Evolutionary conservation across 1,140 invertebrate species (phyloP).

Genomic region (Bombus huntii): DNA sequence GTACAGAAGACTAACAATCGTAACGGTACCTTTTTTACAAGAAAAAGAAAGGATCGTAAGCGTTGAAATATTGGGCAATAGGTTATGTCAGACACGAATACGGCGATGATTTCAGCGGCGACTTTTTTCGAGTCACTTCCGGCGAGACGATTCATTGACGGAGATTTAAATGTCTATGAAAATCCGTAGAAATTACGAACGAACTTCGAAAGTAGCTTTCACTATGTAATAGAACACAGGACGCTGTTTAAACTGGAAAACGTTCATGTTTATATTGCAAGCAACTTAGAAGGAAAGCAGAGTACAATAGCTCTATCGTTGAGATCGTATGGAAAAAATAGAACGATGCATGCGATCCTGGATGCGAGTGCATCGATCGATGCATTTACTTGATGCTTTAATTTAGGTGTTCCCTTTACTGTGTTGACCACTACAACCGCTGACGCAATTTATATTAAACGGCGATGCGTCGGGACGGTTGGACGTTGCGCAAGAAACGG

Average conservation of each 20-base stretch:
- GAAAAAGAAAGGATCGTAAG: background rate
- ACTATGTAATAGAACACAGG: no score
- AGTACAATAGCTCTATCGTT: no score
- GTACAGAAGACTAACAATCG: background rate
- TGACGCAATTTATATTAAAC: conserved; percentile 28
- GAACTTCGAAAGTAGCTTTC: no score
- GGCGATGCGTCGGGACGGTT: conserved; percentile 6
- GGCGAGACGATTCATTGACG: no score
- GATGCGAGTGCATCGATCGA: background rate
- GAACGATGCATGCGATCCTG: background rate
- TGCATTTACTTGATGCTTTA: background rate
- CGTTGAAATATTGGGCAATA: background rate
- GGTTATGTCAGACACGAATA: background rate
- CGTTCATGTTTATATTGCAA: no score
- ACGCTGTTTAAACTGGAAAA: no score
- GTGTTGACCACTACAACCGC: background rate
- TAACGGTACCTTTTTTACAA: background rate
- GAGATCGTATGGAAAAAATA: background rate
- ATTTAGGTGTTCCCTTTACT: background rate
- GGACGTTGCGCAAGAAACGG: conserved; percentile 26
- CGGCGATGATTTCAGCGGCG: background rate
- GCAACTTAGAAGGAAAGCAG: no score
- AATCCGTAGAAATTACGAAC: no score
- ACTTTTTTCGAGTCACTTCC: background rate
- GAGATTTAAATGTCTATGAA: background rate